Base-by-base conservation (phyloP, 2,797 vertebrate genomes). In the Myotis planiceps region DNA sequence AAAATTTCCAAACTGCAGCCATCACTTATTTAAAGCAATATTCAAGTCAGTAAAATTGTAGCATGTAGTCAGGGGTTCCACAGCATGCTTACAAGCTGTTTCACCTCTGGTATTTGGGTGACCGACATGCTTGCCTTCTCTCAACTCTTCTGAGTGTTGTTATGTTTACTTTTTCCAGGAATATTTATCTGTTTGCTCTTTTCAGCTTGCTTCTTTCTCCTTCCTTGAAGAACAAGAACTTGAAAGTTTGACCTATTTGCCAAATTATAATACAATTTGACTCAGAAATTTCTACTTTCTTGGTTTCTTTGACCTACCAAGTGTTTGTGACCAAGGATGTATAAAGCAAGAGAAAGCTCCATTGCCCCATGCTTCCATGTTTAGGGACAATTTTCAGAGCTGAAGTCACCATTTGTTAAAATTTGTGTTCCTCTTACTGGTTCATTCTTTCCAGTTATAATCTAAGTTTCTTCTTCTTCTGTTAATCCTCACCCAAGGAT, bases 281-380 rank as follows among this genome's bases (percentile, higher is more conserved):
- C 88, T 89, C 47, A 76, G 74, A 85, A 88, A 16, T 79, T 95
- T 16, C 72, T 78, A n/a, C 6, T 92, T 90, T 76, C 88, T 87
- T 81, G 74, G 42, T 95, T 96, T 97, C 37, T 95, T 9, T 82
- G 16, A 39, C 51, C 27, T 75, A 13, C 25, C 12, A 72, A 25
- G 45, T 82, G 5, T 92, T 96, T 92, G 47, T 90, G 89, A 58
- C 60, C 51, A 55, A 25, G 14, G 29, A 14, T 88, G n/a, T 34
- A 23, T 60, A 75, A 76, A 92, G 47, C 25, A 88, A 84, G 32
- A 79, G 47, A 91, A 66, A 68, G 37, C 15, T 25, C 55, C 47
- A 29, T 60, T 63, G 10, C 34, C 16, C 69, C 74, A 1, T 78
- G 49, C 53, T 42, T 68, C 21, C 15, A 63, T 90, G 92, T 78